Evolutionary conservation across 2,797 vertebrate species (phyloP), one percentile per base, ranked within the genome.

Genomic region (Lithobates sylvaticus): DNA sequence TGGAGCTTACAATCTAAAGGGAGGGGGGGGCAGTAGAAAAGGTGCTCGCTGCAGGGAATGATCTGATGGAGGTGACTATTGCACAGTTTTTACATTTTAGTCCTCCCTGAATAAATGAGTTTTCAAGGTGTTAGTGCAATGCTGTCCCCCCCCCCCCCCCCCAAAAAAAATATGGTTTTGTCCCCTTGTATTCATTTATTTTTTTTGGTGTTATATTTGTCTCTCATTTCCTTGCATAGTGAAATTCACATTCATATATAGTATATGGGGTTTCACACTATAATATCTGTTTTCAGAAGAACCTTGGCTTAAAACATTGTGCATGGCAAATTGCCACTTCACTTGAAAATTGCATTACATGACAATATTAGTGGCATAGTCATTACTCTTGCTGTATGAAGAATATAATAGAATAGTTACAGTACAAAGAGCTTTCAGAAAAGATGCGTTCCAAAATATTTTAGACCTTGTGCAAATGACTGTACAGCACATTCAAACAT

Each of bases 311-410:
- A 73, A 64, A 70, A 54, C 50, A 73, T 78, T 83, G 79, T 78
- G 54, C 71, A 86, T 83, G 85, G 85, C 85, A 83, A 65, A 39
- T 54, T 76, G 85, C 80, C 85, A 86, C 85, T 83, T 78, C 39
- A 39, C 80, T 86, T 83, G 80, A 83, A 83, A 86, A 86, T 67
- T 78, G 80, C 79, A 83, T 83, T 86, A 86, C 79, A 86, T 86
- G 85, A 86, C 79, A 86, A 86, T 86, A 78, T 86, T 78, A 78
- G 85, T 78, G 80, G 85, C 85, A 86, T 76, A 86, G 75, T 86
- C 85, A 86, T 86, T 86, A 86, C 85, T 86, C 85, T 86, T 86
- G 74, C 68, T 27, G 50, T 69, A 47, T 83, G 77, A 72, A 50
- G 67, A 80, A 86, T 78, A 74, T 36, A 54, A 86, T 83, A 76